Conservation (phyloP, 2,888 invertebrate genomes). For the Aphidius colemani region DNA sequence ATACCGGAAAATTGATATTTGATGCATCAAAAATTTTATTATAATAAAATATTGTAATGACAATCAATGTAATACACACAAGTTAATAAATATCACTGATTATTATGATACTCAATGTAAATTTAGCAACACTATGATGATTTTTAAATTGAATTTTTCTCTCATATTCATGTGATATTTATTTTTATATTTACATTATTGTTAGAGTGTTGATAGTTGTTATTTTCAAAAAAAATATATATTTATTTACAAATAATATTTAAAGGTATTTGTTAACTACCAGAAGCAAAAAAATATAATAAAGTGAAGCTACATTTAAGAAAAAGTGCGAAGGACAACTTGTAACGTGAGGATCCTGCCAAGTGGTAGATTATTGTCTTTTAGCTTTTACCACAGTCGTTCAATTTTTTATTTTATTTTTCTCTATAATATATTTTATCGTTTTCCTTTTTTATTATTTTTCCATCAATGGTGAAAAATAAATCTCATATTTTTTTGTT, state of each 20-base stretch:
- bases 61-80: too few species aligned
- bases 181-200: neutral
- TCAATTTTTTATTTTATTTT: conserved; percentile 1
- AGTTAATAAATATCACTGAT: too few species aligned
- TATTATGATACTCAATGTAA: too few species aligned
- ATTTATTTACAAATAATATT: neutral
- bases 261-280: neutral
- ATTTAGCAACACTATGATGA: too few species aligned
- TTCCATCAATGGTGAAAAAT: neutral
- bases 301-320: conserved; percentile 21
- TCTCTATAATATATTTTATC: conserved; percentile 1
- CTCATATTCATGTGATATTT: neutral
- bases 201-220: conserved; percentile 1
- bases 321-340: conserved; percentile 27
- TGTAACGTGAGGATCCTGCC: conserved; percentile 30
- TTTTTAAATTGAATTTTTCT: neutral
- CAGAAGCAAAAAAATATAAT: neutral
- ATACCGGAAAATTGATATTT: too few species aligned
- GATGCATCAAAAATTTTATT: too few species aligned
- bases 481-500: too few species aligned
- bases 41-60: too few species aligned
- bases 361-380: conserved; percentile 27
- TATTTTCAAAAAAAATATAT: conserved; percentile 10
- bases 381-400: neutral
- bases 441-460: neutral